These are phyloP conservation scores for Aythya fuligula DNA, from an alignment of 2,797 vertebrate genomes.

Conservation along the genomic window DNA sequence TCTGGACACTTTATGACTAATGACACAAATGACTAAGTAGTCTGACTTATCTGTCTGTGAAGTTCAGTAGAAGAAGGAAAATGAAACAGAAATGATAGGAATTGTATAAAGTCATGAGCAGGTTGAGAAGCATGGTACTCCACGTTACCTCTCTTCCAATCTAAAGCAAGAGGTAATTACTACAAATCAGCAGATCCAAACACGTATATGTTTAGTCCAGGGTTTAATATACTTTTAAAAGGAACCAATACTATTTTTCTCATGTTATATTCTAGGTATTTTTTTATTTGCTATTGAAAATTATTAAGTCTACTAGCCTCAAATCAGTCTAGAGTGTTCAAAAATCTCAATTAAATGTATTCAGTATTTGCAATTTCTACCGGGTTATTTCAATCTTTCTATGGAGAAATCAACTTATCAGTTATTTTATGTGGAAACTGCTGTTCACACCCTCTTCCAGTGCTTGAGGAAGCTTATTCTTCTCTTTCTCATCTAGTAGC, in stretches of 20 bases:
- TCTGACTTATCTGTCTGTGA: neutral
- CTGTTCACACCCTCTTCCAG: neutral
- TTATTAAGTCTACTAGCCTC: neutral
- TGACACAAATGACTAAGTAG: neutral
- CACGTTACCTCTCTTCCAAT: neutral
- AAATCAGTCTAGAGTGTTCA: rapidly evolving
- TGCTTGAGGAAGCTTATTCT: neutral
- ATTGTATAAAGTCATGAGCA: neutral
- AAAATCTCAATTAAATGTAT: neutral
- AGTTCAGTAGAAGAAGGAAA: neutral
- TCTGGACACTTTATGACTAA: too few relatives aligned
- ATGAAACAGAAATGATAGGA: neutral
- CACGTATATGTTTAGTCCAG: neutral
- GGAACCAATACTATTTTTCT: neutral
- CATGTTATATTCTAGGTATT: neutral
- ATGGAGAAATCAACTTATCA: neutral
- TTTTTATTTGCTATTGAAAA: too few relatives aligned
- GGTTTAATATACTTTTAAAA: neutral
- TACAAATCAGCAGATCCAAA: neutral
- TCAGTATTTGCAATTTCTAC: neutral
- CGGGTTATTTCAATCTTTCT: neutral
- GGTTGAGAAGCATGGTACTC: neutral
- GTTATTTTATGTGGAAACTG: neutral
- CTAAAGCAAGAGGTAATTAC: neutral
- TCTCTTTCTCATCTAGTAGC: neutral